These are phyloP conservation scores for Glaucopsyche alexis DNA, from an alignment of 2,888 invertebrate species.

Conservation along the genomic window DNA sequence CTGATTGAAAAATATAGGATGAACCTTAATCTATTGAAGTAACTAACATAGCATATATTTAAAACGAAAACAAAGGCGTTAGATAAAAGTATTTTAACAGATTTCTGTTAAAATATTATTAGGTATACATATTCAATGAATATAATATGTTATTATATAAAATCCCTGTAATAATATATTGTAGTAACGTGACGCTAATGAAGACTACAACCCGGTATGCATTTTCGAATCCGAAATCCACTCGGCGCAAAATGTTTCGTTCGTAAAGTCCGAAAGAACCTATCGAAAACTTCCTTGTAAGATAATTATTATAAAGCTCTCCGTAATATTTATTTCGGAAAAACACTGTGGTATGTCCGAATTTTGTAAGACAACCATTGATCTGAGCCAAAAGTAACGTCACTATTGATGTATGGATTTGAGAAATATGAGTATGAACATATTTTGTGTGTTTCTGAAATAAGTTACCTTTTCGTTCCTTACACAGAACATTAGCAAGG, in stretches of 20 bases:
- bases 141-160: constrained; percentile 76
- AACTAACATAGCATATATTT: constrained; percentile 33
- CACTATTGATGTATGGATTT: no score
- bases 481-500: constrained; percentile 5
- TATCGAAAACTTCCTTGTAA: not conserved
- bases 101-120: constrained; percentile 63
- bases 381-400: not conserved
- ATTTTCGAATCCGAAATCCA: constrained; percentile 41
- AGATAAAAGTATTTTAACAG: constrained; percentile 44
- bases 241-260: not conserved
- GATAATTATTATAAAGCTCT: no score
- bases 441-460: not conserved
- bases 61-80: constrained; percentile 61
- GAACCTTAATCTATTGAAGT: constrained; percentile 30
- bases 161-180: constrained; percentile 80
- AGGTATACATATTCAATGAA: constrained; percentile 64
- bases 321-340: not conserved
- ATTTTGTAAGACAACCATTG: not conserved
- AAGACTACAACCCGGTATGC: constrained; percentile 46
- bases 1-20: constrained; percentile 18
- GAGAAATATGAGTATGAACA: not conserved
- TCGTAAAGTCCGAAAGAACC: not conserved
- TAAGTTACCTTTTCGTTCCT: not conserved
- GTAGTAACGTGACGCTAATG: constrained; percentile 70
- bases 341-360: not conserved